Conservation (phyloP, 2,888 invertebrate genomes). For the Neuroscelio doddi region DNA sequence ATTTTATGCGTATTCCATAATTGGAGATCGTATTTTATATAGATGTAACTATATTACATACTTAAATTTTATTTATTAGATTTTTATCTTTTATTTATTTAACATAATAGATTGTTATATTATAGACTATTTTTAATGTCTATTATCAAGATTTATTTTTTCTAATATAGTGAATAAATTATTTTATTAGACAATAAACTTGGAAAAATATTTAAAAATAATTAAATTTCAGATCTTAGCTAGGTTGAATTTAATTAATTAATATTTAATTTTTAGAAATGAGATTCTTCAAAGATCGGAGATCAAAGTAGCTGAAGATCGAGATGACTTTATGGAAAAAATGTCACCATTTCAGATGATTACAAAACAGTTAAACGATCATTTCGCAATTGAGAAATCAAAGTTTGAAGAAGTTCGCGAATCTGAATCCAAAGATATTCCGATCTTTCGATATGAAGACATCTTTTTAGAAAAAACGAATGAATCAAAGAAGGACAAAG, state of each 20-base stretch:
- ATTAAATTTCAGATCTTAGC: background rate
- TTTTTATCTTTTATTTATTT: background rate
- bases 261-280: constrained; percentile 51
- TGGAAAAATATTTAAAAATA: background rate
- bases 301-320: constrained; percentile 52
- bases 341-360: constrained; percentile 61
- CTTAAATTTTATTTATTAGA: no score
- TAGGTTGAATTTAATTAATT: constrained; percentile 1
- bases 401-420: constrained; percentile 37
- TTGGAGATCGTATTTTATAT: background rate
- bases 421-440: constrained; percentile 10
- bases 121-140: background rate
- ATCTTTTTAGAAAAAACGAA: constrained; percentile 43
- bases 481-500: background rate
- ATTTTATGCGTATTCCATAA: background rate
- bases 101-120: background rate
- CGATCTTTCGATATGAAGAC: constrained; percentile 50
- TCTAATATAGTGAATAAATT: background rate
- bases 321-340: constrained; percentile 54
- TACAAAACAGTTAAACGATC: constrained; percentile 61
- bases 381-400: constrained; percentile 55
- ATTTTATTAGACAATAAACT: no score
- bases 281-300: constrained; percentile 60
- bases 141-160: background rate
- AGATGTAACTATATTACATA: background rate